phyloP scores from a whole-genome alignment of 2,113 vertebrate genomes.

The Smithornis capensis region DNA sequence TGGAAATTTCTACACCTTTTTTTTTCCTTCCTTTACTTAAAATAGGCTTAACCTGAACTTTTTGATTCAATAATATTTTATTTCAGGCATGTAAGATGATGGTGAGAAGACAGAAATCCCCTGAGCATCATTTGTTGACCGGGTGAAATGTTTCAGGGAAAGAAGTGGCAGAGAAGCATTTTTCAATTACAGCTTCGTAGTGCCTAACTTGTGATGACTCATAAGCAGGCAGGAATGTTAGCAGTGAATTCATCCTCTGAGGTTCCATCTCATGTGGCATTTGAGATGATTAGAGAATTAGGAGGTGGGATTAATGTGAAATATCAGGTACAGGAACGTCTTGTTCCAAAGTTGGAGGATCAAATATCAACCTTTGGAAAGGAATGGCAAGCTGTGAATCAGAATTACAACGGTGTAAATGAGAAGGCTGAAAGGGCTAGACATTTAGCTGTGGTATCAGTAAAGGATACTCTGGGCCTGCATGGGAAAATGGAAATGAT shows the following conservation, averaged over 20 bases:
- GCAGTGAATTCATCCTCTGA: conserved; percentile 22
- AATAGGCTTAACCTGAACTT: neutral
- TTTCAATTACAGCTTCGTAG: conserved; percentile 8
- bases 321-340: neutral
- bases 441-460: neutral
- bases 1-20: neutral
- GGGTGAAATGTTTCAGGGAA: neutral
- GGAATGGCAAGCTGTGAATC: neutral
- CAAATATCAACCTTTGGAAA: conserved; percentile 21
- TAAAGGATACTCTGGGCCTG: neutral
- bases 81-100: neutral
- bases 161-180: conserved; percentile 9
- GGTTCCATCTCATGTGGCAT: conserved; percentile 10
- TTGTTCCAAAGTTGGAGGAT: neutral
- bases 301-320: conserved; percentile 27
- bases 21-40: neutral
- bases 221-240: neutral
- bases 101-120: neutral
- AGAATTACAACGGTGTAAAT: neutral
- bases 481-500: neutral
- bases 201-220: neutral
- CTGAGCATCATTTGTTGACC: conserved; percentile 9
- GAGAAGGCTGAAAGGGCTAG: neutral
- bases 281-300: conserved; percentile 51
- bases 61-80: neutral